phyloP scores from a whole-genome alignment of 2,113 vertebrate species.

The Acrocephalus kingi region DNA sequence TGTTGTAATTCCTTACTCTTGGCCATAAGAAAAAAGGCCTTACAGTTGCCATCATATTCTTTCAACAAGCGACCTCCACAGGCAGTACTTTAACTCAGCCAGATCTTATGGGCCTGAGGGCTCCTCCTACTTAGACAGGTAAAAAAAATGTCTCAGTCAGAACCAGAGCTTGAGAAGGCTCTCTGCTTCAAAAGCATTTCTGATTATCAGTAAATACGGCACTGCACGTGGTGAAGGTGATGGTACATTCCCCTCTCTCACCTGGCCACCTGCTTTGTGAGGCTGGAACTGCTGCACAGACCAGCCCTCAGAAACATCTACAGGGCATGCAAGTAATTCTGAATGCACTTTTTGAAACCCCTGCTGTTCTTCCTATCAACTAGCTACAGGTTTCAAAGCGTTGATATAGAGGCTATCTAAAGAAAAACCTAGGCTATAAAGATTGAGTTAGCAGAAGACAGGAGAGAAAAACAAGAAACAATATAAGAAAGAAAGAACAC shows the following conservation, averaged over 20 bases:
- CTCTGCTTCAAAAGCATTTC: not conserved
- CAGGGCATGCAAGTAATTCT: not conserved
- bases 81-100: not conserved
- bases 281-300: not conserved
- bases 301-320: not conserved
- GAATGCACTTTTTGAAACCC: not conserved
- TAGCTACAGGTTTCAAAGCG: not conserved
- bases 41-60: not conserved
- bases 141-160: not conserved
- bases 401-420: not conserved
- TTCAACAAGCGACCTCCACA: not conserved
- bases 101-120: not conserved
- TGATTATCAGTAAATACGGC: not conserved
- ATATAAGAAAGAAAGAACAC: not conserved
- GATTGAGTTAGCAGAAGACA: not conserved
- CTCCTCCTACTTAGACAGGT: not conserved
- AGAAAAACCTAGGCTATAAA: not conserved
- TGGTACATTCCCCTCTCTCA: not conserved
- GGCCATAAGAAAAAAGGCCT: not conserved
- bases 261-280: not conserved
- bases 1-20: not conserved
- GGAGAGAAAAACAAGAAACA: not conserved
- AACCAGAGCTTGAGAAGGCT: not conserved
- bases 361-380: not conserved
- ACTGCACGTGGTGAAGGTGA: not conserved